These are phyloP conservation scores for Yponomeuta sedellus DNA, from an alignment of 2,888 invertebrate species.

Conservation along the genomic window DNA sequence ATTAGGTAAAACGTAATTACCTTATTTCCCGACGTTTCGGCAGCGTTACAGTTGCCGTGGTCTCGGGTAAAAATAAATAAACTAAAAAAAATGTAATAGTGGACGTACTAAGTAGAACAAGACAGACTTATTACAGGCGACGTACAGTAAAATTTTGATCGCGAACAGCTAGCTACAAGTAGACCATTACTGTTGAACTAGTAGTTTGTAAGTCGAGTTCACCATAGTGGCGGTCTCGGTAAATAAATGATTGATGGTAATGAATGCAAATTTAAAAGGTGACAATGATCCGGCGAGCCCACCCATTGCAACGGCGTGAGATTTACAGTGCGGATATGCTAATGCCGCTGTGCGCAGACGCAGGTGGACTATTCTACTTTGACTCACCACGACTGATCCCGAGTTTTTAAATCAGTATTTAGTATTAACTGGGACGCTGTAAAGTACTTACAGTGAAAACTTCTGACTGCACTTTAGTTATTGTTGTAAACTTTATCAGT, in stretches of 20 bases:
- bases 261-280: constrained; percentile 72
- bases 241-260: constrained; percentile 43
- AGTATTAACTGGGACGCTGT: not conserved
- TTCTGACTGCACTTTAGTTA: too few relatives aligned
- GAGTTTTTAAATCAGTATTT: not conserved
- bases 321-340: constrained; percentile 16
- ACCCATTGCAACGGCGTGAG: constrained; percentile 54
- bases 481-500: too few relatives aligned
- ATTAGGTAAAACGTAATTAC: too few relatives aligned
- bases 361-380: not conserved
- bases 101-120: too few relatives aligned
- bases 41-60: too few relatives aligned
- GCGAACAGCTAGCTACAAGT: not conserved
- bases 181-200: not conserved
- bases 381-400: not conserved
- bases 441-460: too few relatives aligned
- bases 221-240: not conserved
- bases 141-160: too few relatives aligned
- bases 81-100: too few relatives aligned
- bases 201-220: not conserved
- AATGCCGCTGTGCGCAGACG: constrained; percentile 2
- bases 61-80: too few relatives aligned
- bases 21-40: too few relatives aligned
- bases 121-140: too few relatives aligned
- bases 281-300: constrained; percentile 59